phyloP scores from a whole-genome alignment of 2,888 invertebrate species.

The Erebia palarica region DNA sequence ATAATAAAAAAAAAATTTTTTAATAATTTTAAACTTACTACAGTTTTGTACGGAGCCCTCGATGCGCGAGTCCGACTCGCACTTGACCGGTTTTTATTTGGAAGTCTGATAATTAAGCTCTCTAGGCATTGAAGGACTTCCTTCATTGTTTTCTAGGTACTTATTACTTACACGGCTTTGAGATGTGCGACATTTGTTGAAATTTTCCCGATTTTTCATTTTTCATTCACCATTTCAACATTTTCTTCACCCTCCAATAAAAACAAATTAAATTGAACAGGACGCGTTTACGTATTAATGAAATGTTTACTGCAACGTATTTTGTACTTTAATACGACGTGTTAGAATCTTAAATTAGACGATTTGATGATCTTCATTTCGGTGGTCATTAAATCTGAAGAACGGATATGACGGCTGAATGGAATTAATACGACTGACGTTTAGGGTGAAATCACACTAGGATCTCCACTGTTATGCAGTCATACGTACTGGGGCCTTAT shows the following conservation, averaged over 20 bases:
- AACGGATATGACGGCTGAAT: constrained; percentile 11
- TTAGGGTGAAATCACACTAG: neutral
- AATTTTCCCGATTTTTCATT: neutral
- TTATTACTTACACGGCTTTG: too few species aligned
- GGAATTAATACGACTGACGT: constrained; percentile 4
- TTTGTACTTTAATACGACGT: neutral
- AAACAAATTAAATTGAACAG: neutral
- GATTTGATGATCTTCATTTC: neutral
- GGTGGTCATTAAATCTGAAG: neutral
- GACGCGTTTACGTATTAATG: constrained; percentile 1
- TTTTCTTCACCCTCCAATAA: constrained; percentile 1
- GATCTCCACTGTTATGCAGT: too few species aligned
- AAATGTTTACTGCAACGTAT: neutral
- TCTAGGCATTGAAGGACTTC: too few species aligned
- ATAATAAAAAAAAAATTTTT: too few species aligned
- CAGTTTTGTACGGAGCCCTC: too few species aligned
- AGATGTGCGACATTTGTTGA: neutral
- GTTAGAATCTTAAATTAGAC: neutral
- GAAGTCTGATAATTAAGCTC: too few species aligned
- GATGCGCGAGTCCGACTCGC: too few species aligned
- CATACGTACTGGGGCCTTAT: too few species aligned
- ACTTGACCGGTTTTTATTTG: too few species aligned
- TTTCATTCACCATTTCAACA: neutral
- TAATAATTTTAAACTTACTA: too few species aligned
- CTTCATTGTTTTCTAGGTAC: too few species aligned